Base-by-base conservation (phyloP, 2,888 invertebrate species). In the Anagyrus pseudococci region DNA sequence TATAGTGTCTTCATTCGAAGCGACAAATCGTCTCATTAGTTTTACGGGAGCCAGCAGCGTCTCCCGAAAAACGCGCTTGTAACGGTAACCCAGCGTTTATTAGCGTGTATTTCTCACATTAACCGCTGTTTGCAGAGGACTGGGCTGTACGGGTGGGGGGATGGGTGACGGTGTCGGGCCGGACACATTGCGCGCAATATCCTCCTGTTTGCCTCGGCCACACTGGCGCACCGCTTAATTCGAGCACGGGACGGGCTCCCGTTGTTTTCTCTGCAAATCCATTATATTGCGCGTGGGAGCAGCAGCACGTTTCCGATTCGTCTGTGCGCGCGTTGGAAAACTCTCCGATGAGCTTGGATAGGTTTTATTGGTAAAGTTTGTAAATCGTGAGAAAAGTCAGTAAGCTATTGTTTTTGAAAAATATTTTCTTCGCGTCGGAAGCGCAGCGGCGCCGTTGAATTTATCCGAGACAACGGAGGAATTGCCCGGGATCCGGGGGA, bases 71-170 rank as follows among this genome's bases (percentile, higher is more conserved):
- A 43, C 1, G 15, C 43, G 41, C 15, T 8, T 41, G 17, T 41
- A 15, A 4, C 7, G 41, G 41, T 43, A 17, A 43, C 23, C 23
- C 15, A 3, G 25, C 46, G 58, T 52, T 66, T 64, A 49, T 58
- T 68, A 58, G 64, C 77, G 78, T 78, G 78, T 78, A 74, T 77
- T 78, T 78, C 78, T 74, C 79, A 78, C 79, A 79, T 79, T 79
- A 79, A 71, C 67, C 62, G 20, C 7, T 79, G 73, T 79, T 79
- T 79, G 70, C 69, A 73, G 66, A 78, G 77, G 78, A 75, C 75
- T 69, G 70, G 71, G 57, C 70, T 37, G 13, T 37, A 13, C 19
- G 17, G 44, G 15, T n/a, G 44, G 6, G 2, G 44, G 8, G 10
- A 17, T 17, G 13, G n/a, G 4, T 43, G 4, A 2, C 4, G 69